Evolutionary conservation across 2,797 vertebrate genomes (phyloP).

Genomic region (Rhynchotus rufescens): DNA sequence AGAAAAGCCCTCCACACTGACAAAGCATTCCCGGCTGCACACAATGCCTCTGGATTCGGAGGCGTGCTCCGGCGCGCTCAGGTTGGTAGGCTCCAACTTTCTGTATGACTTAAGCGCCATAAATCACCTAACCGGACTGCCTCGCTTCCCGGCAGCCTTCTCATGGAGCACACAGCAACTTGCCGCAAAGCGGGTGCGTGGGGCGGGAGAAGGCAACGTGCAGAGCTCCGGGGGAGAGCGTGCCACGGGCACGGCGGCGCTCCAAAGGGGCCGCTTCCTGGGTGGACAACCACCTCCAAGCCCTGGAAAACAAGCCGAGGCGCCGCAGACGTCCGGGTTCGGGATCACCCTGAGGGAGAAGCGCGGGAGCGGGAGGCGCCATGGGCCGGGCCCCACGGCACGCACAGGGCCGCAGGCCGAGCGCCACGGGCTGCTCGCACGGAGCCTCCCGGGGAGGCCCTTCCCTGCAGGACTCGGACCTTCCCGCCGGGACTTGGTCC

Average conservation of each 20-base stretch:
- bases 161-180: constrained; percentile 17
- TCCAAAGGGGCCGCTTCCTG: background rate
- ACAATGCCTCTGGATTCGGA: background rate
- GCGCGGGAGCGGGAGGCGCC: too few relatives aligned
- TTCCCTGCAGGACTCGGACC: too few relatives aligned
- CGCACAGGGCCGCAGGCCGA: too few relatives aligned
- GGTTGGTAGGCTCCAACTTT: background rate
- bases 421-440: too few relatives aligned
- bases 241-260: background rate
- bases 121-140: background rate
- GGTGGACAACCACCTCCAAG: constrained; percentile 30
- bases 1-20: background rate
- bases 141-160: background rate
- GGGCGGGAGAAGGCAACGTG: background rate
- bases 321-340: background rate
- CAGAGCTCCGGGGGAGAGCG: background rate
- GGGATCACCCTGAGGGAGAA: constrained; percentile 38
- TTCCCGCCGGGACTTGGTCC: too few relatives aligned
- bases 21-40: background rate
- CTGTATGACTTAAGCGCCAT: background rate
- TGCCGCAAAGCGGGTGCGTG: background rate
- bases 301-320: background rate
- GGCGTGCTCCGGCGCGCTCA: constrained; percentile 31
- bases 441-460: too few relatives aligned
- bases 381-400: too few relatives aligned